These are phyloP conservation scores for Montipora capitata DNA, from an alignment of 92 coral and sea anemone species.

Conservation along the genomic window DNA sequence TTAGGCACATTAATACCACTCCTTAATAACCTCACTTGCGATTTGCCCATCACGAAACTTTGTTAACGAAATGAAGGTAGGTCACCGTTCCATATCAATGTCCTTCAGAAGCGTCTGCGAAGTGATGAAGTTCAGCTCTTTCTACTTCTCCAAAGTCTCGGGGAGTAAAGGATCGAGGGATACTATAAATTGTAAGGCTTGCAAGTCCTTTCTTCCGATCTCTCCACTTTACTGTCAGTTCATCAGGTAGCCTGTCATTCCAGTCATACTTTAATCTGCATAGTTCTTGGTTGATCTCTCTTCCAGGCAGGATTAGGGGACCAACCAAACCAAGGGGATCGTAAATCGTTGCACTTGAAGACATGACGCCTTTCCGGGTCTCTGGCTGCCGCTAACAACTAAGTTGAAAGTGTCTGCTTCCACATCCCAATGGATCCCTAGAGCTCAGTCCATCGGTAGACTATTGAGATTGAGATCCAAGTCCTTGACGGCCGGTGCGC, in stretches of 20 bases:
- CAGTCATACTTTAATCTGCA: constrained; percentile 67
- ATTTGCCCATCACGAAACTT: constrained; percentile 72
- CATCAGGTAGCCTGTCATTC: constrained; percentile 54
- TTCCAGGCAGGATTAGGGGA: no score
- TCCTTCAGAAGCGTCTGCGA: background rate
- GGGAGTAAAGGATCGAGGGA: no score
- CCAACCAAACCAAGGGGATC: no score
- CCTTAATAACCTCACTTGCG: constrained; percentile 68
- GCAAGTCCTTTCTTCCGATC: no score
- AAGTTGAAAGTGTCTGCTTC: constrained; percentile 64
- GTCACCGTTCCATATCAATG: constrained; percentile 55
- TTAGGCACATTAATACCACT: constrained; percentile 70
- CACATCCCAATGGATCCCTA: constrained; percentile 64
- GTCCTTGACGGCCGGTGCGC: constrained; percentile 53
- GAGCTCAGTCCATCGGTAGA: constrained; percentile 62
- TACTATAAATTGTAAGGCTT: no score
- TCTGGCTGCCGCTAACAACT: constrained; percentile 56
- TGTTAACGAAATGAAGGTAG: constrained; percentile 19
- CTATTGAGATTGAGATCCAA: constrained; percentile 42
- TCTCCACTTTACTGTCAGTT: constrained; percentile 3
- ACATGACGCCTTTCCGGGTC: no score
- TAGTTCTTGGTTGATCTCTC: constrained; percentile 58
- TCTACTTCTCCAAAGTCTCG: no score
- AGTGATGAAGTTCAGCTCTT: no score
- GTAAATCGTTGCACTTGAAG: no score